phyloP scores from a whole-genome alignment of 2,113 vertebrate genomes.

The Prunella fulvescens region DNA sequence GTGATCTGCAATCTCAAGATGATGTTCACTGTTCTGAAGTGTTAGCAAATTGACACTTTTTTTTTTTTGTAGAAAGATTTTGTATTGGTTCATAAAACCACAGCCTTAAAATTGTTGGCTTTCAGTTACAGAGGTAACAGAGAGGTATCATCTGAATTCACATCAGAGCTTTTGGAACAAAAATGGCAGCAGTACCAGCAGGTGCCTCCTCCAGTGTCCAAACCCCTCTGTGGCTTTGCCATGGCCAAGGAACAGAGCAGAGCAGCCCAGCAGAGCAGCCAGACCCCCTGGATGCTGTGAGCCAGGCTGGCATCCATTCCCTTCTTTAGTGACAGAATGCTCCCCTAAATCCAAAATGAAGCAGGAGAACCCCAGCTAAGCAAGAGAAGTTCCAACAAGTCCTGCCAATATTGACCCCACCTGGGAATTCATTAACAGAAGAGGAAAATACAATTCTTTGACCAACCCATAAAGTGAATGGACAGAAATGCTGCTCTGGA shows the following conservation, averaged over 20 bases:
- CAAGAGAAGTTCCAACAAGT: neutral
- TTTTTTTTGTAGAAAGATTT: conserved; percentile 55
- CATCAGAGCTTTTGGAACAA: conserved; percentile 63
- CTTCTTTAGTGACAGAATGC: conserved; percentile 19
- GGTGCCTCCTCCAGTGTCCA: conserved; percentile 60
- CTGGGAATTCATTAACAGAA: neutral
- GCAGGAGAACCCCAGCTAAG: neutral
- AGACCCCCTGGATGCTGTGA: neutral
- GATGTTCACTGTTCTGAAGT: conserved; percentile 43
- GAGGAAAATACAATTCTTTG: neutral
- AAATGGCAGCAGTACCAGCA: conserved; percentile 67
- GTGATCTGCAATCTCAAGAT: conserved; percentile 56
- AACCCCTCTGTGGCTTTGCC: conserved; percentile 72
- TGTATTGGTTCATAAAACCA: conserved; percentile 67
- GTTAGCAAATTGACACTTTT: conserved; percentile 63
- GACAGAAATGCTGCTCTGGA: conserved; percentile 10
- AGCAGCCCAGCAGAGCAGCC: conserved; percentile 23
- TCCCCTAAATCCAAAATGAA: conserved; percentile 51
- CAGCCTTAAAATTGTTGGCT: conserved; percentile 71
- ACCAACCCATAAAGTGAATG: neutral
- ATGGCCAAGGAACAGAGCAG: conserved; percentile 61
- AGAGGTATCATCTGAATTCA: conserved; percentile 73
- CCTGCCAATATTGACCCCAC: neutral
- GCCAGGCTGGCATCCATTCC: conserved; percentile 27
- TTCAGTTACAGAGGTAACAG: conserved; percentile 72